Percentiles rank a stretch among this genome's conserved stretches.
Conservation (phyloP, 2,113 vertebrate species). For the Panurus biarmicus region DNA sequence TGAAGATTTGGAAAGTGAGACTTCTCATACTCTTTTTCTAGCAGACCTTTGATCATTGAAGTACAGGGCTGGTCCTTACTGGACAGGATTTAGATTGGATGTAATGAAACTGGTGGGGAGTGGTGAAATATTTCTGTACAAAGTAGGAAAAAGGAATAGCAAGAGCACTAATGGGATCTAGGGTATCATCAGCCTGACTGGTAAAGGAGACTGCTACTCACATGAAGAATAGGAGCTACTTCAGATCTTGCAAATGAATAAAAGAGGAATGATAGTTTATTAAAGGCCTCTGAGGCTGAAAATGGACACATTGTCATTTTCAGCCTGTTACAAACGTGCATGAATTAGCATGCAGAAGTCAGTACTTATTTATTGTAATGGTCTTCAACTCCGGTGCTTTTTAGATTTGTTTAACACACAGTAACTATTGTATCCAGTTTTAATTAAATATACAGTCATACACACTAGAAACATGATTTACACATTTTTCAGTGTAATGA, state of each 20-base stretch:
- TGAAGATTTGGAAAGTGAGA: not conserved
- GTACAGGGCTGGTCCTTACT: not conserved
- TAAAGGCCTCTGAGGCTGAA: not conserved
- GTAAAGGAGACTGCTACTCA: fast-evolving
- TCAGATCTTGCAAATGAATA: not conserved
- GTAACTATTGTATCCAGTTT: not conserved
- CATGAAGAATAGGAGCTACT: not conserved
- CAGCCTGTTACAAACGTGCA: not conserved
- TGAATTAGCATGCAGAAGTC: not conserved
- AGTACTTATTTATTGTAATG: not conserved
- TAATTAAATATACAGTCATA: conserved; percentile 6
- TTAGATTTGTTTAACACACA: not conserved
- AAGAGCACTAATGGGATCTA: not conserved
- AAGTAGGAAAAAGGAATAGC: not conserved
- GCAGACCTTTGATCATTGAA: not conserved
- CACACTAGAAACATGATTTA: not conserved
- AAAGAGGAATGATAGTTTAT: not conserved
- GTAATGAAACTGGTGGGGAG: not conserved
- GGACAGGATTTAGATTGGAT: not conserved
- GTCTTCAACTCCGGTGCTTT: not conserved
- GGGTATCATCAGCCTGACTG: not conserved
- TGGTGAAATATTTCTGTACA: not conserved
- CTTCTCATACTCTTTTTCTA: not conserved
- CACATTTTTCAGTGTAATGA: not conserved
- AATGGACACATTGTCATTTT: not conserved